Conservation (phyloP, 37 sponge, comb jelly and placozoan genomes). For the Halisarca cf. caerulea region DNA sequence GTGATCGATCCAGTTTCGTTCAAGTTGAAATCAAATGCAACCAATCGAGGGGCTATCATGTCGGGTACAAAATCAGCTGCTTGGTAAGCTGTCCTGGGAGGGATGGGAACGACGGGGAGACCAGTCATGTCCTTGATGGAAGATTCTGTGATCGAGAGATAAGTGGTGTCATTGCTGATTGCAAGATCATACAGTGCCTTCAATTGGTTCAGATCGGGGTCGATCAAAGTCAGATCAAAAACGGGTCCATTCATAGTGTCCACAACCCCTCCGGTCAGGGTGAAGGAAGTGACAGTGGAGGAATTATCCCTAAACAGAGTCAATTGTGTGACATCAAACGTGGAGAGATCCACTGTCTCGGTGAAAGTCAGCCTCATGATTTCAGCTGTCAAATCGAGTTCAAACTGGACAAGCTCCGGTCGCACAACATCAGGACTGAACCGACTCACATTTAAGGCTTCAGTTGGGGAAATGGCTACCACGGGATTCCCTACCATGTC, state of each 20-base stretch:
- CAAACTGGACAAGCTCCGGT: conserved; percentile 59
- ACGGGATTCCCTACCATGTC: conserved; percentile 70
- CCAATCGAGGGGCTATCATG: conserved; percentile 38
- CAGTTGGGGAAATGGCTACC: conserved; percentile 9
- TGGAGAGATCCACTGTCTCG: conserved; percentile 73
- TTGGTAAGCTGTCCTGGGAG: conserved; percentile 17
- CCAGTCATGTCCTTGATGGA: conserved; percentile 71
- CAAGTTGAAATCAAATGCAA: conserved; percentile 64
- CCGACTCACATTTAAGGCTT: conserved; percentile 22
- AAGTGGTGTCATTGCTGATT: conserved; percentile 61
- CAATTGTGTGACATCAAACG: conserved; percentile 60
- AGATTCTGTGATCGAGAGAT: conserved; percentile 50
- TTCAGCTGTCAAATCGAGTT: conserved; percentile 63
- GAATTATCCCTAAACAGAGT: conserved; percentile 37
- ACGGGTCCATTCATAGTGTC: conserved; percentile 24
- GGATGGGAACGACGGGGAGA: conserved; percentile 47
- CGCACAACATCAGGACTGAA: conserved; percentile 50
- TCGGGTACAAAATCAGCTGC: conserved; percentile 53
- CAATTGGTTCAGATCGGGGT: conserved; percentile 76
- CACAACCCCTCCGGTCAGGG: conserved; percentile 68
- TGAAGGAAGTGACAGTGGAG: conserved; percentile 12
- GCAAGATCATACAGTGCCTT: conserved; percentile 60
- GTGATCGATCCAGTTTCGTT: conserved; percentile 61
- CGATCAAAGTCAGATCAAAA: conserved; percentile 41
- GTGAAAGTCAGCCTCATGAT: conserved; percentile 68